Conservation (phyloP, 2,113 vertebrate species). For the Bubo blakistoni region DNA sequence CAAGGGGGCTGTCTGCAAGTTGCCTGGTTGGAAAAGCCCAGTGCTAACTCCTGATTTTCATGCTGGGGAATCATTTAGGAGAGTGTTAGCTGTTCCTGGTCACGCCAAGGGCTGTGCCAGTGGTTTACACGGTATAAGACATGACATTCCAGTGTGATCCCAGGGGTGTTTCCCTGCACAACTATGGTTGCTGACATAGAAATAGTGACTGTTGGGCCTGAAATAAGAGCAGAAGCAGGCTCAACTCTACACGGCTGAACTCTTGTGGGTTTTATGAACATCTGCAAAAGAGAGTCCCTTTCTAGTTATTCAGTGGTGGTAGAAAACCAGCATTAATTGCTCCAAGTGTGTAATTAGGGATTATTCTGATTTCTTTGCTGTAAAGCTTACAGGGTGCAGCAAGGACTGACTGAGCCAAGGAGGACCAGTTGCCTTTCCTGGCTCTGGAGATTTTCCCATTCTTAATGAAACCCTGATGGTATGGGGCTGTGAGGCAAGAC, state of each 20-base stretch:
- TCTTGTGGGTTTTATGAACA: background rate
- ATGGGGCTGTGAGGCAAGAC: background rate
- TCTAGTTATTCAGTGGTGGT: background rate
- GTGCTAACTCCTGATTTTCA: background rate
- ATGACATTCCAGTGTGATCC: background rate
- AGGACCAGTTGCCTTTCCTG: background rate
- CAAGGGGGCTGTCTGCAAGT: fast-evolving
- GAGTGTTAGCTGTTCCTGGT: background rate
- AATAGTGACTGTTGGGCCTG: background rate
- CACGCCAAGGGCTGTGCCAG: background rate
- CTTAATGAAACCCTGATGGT: background rate
- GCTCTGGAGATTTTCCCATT: background rate
- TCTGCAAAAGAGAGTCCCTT: background rate
- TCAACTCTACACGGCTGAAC: background rate
- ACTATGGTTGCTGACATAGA: background rate
- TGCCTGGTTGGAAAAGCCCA: background rate
- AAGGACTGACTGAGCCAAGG: background rate
- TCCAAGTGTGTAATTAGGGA: background rate
- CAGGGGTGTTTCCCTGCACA: background rate
- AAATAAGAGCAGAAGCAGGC: background rate
- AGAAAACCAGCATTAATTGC: background rate
- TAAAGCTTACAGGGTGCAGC: background rate
- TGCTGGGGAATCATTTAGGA: background rate
- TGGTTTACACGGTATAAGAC: background rate
- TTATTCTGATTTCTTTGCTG: background rate